A percentile compares a stretch with the other conserved stretches of the same genome.
Conservation (phyloP, 1,140 invertebrate species). For the Drosophila kanapiae region DNA sequence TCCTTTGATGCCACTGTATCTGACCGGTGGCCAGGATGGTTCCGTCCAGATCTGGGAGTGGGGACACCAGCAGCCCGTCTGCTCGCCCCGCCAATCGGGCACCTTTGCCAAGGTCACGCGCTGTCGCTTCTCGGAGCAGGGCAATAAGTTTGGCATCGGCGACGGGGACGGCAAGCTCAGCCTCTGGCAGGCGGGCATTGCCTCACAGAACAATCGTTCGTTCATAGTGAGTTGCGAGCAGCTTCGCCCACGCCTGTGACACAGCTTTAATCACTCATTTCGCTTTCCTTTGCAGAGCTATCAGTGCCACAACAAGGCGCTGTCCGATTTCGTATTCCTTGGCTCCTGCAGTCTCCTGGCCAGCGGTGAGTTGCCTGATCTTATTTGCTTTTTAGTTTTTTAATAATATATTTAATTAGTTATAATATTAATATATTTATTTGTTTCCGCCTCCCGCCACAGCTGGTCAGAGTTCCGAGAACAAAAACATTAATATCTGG, state of each 20-base stretch:
- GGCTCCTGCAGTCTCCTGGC: slow-evolving; percentile 98
- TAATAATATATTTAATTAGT: neutral
- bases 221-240: slow-evolving; percentile 95
- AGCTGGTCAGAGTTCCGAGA: slow-evolving; percentile 98
- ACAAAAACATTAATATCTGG: slow-evolving; percentile 99
- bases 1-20: slow-evolving; percentile 96
- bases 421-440: neutral
- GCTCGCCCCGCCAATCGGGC: slow-evolving; percentile 92
- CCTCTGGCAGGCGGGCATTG: slow-evolving; percentile 96
- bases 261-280: neutral
- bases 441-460: slow-evolving; percentile 1
- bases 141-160: slow-evolving; percentile 99
- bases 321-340: slow-evolving; percentile 98
- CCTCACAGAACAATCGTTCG: slow-evolving; percentile 93
- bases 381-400: neutral
- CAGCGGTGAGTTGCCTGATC: slow-evolving; percentile 90
- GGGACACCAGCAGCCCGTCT: slow-evolving; percentile 96
- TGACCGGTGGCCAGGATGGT: slow-evolving; percentile 98
- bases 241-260: no score
- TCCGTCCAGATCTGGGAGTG: slow-evolving; percentile 99
- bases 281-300: slow-evolving; percentile 90
- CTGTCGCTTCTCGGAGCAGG: slow-evolving; percentile 97
- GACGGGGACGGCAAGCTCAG: slow-evolving; percentile 96
- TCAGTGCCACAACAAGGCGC: slow-evolving; percentile 98
- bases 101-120: slow-evolving; percentile 98